Conservation (phyloP, 2,113 vertebrate species). For the Larimichthys crocea region DNA sequence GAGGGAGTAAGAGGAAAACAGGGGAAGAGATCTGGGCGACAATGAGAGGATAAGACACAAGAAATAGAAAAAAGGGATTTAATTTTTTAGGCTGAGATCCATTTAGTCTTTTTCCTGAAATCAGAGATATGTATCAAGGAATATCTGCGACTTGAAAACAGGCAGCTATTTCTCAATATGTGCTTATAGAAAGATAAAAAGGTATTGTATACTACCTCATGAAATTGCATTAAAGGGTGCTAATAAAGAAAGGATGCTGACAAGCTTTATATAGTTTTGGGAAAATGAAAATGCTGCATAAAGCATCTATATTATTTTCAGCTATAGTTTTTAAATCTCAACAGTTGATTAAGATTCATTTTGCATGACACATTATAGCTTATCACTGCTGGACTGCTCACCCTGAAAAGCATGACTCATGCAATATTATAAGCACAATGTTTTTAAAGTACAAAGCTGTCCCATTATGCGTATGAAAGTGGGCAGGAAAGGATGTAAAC, state of each 20-base stretch:
- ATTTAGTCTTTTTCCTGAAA: conserved; percentile 17
- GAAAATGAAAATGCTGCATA: conserved; percentile 2
- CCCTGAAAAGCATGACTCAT: conserved; percentile 44
- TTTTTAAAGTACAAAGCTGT: conserved; percentile 48
- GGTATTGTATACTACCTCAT: conserved; percentile 13
- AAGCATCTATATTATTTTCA: conserved; percentile 14
- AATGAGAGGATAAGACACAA: conserved; percentile 2
- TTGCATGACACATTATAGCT: conserved; percentile 22
- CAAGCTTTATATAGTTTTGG: neutral
- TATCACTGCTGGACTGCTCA: conserved; percentile 11
- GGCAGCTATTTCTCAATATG: conserved; percentile 39
- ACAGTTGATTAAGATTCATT: conserved; percentile 31
- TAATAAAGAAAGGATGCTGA: conserved; percentile 30
- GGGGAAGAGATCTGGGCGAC: conserved; percentile 20
- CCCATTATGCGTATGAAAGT: conserved; percentile 45
- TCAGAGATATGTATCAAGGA: neutral
- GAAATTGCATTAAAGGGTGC: conserved; percentile 15
- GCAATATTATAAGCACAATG: conserved; percentile 16
- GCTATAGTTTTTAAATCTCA: conserved; percentile 6
- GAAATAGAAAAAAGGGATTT: neutral
- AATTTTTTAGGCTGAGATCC: neutral
- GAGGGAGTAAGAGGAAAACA: conserved; percentile 17
- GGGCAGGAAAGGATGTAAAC: conserved; percentile 48
- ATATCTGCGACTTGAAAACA: conserved; percentile 25
- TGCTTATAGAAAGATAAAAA: conserved; percentile 22